Evolutionary conservation across 30 jellyfish, hydroid and myxozoan species (phyloP).

Genomic region (Rhopilema esculentum): DNA sequence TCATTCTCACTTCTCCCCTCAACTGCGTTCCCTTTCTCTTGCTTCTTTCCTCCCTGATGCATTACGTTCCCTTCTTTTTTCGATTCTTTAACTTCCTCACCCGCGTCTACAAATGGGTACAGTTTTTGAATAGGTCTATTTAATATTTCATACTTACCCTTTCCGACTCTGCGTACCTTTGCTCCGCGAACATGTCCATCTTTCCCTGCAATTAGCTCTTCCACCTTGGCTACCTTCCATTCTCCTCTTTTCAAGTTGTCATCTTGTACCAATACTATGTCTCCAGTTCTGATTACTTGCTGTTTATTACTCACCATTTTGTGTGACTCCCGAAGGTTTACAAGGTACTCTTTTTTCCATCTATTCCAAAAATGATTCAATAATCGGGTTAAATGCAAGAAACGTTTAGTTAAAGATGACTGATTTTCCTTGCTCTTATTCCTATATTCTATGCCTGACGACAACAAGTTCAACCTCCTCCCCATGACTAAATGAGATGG

Average conservation of each 20-base stretch:
- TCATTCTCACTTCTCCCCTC: neutral
- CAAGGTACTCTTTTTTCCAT: slow-evolving; percentile 36
- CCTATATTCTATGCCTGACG: no score
- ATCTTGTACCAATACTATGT: slow-evolving; percentile 47
- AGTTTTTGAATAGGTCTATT: slow-evolving; percentile 38
- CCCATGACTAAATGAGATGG: slow-evolving; percentile 7
- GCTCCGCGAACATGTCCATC: slow-evolving; percentile 70
- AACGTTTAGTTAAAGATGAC: no score
- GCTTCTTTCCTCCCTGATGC: no score
- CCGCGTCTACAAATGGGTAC: slow-evolving; percentile 14
- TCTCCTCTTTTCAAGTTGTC: no score
- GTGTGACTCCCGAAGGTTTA: slow-evolving; percentile 40
- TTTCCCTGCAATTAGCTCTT: slow-evolving; percentile 40
- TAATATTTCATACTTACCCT: no score
- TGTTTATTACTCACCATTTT: neutral
- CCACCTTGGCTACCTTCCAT: slow-evolving; percentile 65
- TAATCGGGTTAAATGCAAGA: neutral
- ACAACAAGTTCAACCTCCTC: neutral
- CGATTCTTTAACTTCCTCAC: no score
- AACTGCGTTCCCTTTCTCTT: no score
- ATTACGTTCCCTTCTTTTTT: no score
- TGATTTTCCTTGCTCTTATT: no score
- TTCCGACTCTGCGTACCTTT: slow-evolving; percentile 51
- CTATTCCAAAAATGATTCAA: no score
- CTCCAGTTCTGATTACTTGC: slow-evolving; percentile 9